Percentiles rank a stretch among this genome's conserved stretches.
phyloP scores from a whole-genome alignment of 2,888 invertebrate genomes.

The Drosophila rubida region DNA sequence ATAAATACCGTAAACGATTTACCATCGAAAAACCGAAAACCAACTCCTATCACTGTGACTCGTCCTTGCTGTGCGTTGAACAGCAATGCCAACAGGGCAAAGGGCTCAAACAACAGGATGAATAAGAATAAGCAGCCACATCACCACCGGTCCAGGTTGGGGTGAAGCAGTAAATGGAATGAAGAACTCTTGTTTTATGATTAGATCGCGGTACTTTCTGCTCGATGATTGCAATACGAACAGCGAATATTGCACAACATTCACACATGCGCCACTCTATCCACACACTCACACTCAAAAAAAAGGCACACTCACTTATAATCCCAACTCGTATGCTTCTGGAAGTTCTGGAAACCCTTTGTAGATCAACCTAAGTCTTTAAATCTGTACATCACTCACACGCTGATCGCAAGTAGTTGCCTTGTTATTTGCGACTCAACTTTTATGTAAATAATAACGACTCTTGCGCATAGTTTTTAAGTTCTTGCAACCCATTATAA shows the following conservation, averaged over 20 bases:
- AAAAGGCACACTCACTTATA: conserved; percentile 5
- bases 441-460: background rate
- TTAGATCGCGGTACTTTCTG: conserved; percentile 19
- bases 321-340: background rate
- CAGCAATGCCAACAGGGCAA: conserved; percentile 38
- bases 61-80: conserved; percentile 38
- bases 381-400: background rate
- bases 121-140: conserved; percentile 54
- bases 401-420: background rate
- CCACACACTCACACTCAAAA: too few species aligned
- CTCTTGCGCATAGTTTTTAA: background rate
- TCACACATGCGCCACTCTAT: background rate
- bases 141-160: conserved; percentile 51
- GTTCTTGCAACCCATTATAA: background rate
- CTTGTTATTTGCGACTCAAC: background rate
- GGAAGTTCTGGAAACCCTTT: background rate
- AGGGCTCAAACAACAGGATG: conserved; percentile 52
- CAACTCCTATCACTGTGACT: background rate
- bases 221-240: conserved; percentile 16
- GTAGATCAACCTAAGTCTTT: background rate
- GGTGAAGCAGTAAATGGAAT: conserved; percentile 5
- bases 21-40: background rate
- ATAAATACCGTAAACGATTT: conserved; percentile 19
- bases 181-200: conserved; percentile 2
- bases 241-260: conserved; percentile 25